Base-by-base conservation (phyloP, 2,888 invertebrate genomes). In the Saturnia japonica region DNA sequence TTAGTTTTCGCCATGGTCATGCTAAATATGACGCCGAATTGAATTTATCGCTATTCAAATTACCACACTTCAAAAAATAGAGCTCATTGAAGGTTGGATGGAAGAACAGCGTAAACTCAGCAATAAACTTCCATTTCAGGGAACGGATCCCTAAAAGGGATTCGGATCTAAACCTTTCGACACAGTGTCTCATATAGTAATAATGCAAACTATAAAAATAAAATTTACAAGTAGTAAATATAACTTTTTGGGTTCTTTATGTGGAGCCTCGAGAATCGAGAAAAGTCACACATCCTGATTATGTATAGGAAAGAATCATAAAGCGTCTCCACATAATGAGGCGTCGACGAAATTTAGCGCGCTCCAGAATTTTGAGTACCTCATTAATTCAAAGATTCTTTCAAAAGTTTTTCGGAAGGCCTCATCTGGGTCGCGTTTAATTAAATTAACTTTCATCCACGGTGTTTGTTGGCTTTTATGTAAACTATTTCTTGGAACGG, bases 321-420 rank as follows among this genome's bases (percentile, higher is more conserved):
- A n/a, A 64, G 40, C 40, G 40, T 19, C 40, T 40, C 40, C 62
- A 40, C n/a, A 51, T 66, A 66, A 64, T 51, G 70, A 54, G 25
- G 25, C 25, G 67, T 74, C 73, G 74, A 77, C 76, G 80, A 82
- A 83, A 82, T 83, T 80, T 76, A 80, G 77, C 77, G 73, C 74
- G 64, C 74, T 74, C 76, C 75, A 77, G 76, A 82, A 82, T 79
- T 78, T 82, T 78, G 75, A 84, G 83, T 76, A 82, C 82, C 82
- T 87, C 85, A 82, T 87, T 87, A 87, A 82, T 84, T 83, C 80
- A 79, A 77, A 78, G 79, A 80, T 82, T 80, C 82, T 82, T 86
- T 82, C 67, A 80, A 84, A 60, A 82, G 74, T 77, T 83, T 83
- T 82, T 81, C 77, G 74, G 69, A 40, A 71, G 69, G 68, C 69